A percentile compares a stretch with the other conserved stretches of the same genome.
These are phyloP conservation scores for Phalacrocorax brasilianus DNA, from an alignment of 2,113 vertebrate genomes.

Conservation along the genomic window DNA sequence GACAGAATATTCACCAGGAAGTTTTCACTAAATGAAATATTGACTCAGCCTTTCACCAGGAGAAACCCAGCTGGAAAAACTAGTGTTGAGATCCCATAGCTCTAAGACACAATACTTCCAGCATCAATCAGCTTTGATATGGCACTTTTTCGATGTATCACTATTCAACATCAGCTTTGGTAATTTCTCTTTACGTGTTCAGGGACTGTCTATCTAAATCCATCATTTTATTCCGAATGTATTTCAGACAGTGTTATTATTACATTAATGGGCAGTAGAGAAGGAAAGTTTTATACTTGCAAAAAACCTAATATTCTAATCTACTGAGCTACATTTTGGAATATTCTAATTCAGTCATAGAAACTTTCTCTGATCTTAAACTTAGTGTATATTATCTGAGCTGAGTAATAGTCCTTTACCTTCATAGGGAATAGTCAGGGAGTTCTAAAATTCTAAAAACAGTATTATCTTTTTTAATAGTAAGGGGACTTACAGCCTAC, in stretches of 20 bases:
- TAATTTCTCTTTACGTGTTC: background rate
- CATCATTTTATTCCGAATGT: background rate
- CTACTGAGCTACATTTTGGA: background rate
- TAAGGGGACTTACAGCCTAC: background rate
- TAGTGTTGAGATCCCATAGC: conserved; percentile 64
- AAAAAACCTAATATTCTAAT: background rate
- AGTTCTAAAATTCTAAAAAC: background rate
- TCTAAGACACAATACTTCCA: conserved; percentile 59
- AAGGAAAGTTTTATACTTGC: background rate
- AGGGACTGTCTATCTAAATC: background rate
- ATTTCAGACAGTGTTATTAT: background rate
- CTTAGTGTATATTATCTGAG: background rate
- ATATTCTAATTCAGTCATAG: background rate
- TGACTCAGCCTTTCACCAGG: conserved; percentile 69
- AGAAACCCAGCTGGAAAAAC: conserved; percentile 76
- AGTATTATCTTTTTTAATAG: background rate
- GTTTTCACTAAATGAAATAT: conserved; percentile 91
- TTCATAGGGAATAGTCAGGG: background rate
- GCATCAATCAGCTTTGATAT: conserved; percentile 66
- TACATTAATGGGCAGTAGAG: background rate
- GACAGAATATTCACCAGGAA: conserved; percentile 87
- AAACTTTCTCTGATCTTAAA: background rate
- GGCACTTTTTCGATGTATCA: conserved; percentile 36
- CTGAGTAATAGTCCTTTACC: background rate
- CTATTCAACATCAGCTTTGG: conserved; percentile 2